phyloP scores from a whole-genome alignment of 1,140 invertebrate species.

The Zaprionus kolodkinae region DNA sequence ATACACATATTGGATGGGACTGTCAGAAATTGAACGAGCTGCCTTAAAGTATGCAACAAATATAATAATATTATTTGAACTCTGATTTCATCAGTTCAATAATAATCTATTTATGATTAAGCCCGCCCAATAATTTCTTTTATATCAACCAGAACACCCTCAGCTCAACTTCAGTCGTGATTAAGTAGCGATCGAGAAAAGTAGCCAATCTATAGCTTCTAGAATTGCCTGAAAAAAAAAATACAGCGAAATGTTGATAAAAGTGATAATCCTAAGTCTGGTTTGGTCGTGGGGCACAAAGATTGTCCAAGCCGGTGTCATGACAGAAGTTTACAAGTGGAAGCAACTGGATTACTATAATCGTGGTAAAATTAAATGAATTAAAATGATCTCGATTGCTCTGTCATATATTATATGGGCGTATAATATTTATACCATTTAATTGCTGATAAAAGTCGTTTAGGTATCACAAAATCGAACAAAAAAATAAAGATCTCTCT shows the following conservation, averaged over 20 bases:
- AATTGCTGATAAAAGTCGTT: not conserved
- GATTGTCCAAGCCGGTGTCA: constrained; percentile 47
- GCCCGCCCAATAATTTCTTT: not conserved
- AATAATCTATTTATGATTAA: not conserved
- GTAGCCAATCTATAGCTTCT: not conserved
- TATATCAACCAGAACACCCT: not conserved
- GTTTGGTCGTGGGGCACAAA: constrained; percentile 3
- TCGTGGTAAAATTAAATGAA: constrained; percentile 33
- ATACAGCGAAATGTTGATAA: not conserved
- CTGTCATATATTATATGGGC: not conserved
- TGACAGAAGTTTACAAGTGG: constrained; percentile 84
- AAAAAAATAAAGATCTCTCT: no score
- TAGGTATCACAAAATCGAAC: not conserved
- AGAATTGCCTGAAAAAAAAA: not conserved
- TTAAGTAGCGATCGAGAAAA: constrained; percentile 10
- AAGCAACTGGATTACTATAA: constrained; percentile 84
- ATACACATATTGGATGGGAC: no score
- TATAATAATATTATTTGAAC: not conserved
- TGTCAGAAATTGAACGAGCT: not conserved
- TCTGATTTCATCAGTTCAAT: not conserved
- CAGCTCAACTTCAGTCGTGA: constrained; percentile 15
- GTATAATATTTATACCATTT: not conserved
- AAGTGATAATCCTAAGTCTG: constrained; percentile 22
- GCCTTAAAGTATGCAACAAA: not conserved
- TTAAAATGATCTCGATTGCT: not conserved